phyloP scores from a whole-genome alignment of 2,888 invertebrate species.

The Dyspetes luteomarginatus region DNA sequence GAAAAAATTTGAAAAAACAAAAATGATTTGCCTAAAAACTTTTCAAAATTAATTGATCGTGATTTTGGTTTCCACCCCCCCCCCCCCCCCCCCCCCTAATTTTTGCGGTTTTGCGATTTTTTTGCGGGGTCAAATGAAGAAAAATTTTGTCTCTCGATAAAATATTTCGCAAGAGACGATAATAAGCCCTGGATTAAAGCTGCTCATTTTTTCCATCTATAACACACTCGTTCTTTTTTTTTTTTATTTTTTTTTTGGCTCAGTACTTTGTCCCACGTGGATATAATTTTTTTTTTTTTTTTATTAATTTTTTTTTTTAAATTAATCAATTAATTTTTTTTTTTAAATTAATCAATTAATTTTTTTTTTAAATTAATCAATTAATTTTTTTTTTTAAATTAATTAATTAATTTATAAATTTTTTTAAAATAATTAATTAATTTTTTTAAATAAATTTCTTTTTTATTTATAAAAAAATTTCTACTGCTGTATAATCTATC shows the following conservation, averaged over 20 bases:
- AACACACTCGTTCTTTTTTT: constrained; percentile 1
- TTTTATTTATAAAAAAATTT: no score
- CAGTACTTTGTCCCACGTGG: constrained; percentile 7
- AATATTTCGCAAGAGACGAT: no score
- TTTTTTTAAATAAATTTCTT: constrained; percentile 19
- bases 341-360: background rate
- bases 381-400: background rate
- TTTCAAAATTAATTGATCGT: background rate
- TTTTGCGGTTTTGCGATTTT: constrained; percentile 27
- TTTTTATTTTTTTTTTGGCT: constrained; percentile 1
- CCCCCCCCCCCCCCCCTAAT: no score
- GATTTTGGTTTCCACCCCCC: no score
- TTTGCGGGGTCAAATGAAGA: background rate
- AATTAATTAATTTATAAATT: background rate
- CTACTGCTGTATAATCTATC: constrained; percentile 60
- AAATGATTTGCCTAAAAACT: background rate
- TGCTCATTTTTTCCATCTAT: constrained; percentile 30
- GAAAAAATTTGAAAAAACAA: background rate
- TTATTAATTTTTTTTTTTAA: background rate
- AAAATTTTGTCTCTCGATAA: background rate
- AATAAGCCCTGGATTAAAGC: no score
- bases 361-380: background rate
- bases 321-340: background rate
- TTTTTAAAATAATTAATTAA: background rate
- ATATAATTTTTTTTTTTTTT: constrained; percentile 24